phyloP scores from a whole-genome alignment of 2,888 invertebrate species.

The Meloe dianella region DNA sequence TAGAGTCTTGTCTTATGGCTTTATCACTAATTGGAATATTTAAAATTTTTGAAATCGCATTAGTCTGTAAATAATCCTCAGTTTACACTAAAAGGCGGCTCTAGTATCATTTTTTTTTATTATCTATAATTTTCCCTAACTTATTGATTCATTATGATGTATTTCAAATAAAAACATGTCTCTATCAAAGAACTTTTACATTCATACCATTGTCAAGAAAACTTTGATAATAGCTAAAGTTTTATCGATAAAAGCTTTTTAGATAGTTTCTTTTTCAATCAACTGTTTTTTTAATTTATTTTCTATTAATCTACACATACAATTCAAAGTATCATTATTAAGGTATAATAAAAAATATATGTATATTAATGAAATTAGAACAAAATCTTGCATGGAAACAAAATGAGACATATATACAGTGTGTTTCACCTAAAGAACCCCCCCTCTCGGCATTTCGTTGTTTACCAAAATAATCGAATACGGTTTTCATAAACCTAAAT shows the following conservation, averaged over 20 bases:
- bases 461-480: too few species aligned
- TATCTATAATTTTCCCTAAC: not conserved
- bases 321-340: constrained; percentile 5
- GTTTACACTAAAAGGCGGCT: too few species aligned
- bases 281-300: constrained; percentile 4
- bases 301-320: not conserved
- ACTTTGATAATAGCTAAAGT: constrained; percentile 11
- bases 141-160: not conserved
- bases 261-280: constrained; percentile 9
- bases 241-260: constrained; percentile 11
- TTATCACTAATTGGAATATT: too few species aligned
- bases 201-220: not conserved
- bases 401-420: too few species aligned
- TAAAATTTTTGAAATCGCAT: too few species aligned
- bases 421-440: too few species aligned
- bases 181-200: constrained; percentile 5
- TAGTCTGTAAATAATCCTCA: too few species aligned
- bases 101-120: too few species aligned
- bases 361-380: constrained; percentile 15
- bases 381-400: not conserved
- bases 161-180: constrained; percentile 2
- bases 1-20: too few species aligned
- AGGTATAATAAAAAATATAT: constrained; percentile 2
- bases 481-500: too few species aligned
- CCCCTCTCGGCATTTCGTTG: too few species aligned